Evolutionary conservation across 1,140 invertebrate species (phyloP).

Genomic region (Laupala kohalensis): DNA sequence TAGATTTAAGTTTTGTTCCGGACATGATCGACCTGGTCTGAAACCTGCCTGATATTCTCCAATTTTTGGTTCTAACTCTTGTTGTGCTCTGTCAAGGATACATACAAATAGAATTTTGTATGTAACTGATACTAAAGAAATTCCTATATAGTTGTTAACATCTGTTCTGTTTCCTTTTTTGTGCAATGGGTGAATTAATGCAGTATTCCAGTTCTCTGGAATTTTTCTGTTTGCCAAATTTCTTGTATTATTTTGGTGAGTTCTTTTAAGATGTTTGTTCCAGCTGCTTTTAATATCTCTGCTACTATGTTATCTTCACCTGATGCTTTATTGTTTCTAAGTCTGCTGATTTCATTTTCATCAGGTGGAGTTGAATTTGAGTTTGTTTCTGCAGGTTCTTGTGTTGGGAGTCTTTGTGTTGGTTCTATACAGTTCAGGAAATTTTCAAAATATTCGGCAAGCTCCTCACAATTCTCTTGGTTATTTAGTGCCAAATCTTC

Average conservation of each 20-base stretch:
- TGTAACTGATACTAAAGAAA: slow-evolving; percentile 12
- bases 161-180: slow-evolving; percentile 16
- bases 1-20: slow-evolving; percentile 10
- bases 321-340: slow-evolving; percentile 5
- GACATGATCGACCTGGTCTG: slow-evolving; percentile 3
- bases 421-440: background rate
- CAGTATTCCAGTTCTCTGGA: slow-evolving; percentile 18
- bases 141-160: slow-evolving; percentile 11
- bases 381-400: background rate
- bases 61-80: slow-evolving; percentile 5
- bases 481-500: slow-evolving; percentile 1
- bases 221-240: slow-evolving; percentile 16
- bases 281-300: background rate
- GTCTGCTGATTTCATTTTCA: slow-evolving; percentile 1
- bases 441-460: background rate
- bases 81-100: background rate
- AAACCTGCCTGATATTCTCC: slow-evolving; percentile 12
- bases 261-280: slow-evolving; percentile 3
- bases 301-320: slow-evolving; percentile 4
- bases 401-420: background rate
- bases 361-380: background rate
- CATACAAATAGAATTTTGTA: slow-evolving; percentile 15
- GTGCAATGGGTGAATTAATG: slow-evolving; percentile 14
- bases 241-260: background rate
- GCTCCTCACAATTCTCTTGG: background rate